Evolutionary conservation across 2,113 vertebrate species (phyloP).

Genomic region (Meriones unguiculatus): DNA sequence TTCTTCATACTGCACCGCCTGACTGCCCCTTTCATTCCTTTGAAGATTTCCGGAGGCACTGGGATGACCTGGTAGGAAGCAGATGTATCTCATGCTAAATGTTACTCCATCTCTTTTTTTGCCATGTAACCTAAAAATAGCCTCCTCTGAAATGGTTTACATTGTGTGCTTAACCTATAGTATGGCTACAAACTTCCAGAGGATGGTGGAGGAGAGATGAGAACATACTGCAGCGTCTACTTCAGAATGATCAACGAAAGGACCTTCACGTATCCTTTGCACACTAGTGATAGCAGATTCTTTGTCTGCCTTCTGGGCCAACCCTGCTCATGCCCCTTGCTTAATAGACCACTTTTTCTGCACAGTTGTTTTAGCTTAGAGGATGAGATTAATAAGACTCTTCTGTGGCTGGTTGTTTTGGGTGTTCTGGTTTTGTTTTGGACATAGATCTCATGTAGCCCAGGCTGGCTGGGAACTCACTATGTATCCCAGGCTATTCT

Average conservation of each 20-base stretch:
- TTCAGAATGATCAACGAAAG: constrained; percentile 91
- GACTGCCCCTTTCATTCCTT: constrained; percentile 92
- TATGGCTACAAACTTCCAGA: constrained; percentile 94
- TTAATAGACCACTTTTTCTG: neutral
- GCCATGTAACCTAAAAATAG: constrained; percentile 6
- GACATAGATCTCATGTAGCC: neutral
- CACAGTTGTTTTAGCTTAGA: neutral
- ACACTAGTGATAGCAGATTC: too few species aligned
- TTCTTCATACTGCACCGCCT: constrained; percentile 88
- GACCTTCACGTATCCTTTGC: constrained; percentile 93
- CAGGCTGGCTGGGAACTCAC: neutral
- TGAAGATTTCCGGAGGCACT: constrained; percentile 91
- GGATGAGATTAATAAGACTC: neutral
- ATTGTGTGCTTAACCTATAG: constrained; percentile 84
- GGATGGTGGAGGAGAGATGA: constrained; percentile 82
- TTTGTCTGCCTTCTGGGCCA: neutral
- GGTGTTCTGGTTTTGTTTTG: neutral
- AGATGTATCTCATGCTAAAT: neutral
- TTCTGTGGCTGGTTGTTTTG: neutral
- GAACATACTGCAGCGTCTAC: constrained; percentile 92
- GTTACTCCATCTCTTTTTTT: neutral
- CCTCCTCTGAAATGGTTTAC: neutral
- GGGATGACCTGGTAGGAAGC: constrained; percentile 90
- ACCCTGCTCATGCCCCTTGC: neutral
- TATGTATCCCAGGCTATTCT: neutral